phyloP scores from a whole-genome alignment of 2,113 vertebrate species.

The Leucoraja erinaceus region DNA sequence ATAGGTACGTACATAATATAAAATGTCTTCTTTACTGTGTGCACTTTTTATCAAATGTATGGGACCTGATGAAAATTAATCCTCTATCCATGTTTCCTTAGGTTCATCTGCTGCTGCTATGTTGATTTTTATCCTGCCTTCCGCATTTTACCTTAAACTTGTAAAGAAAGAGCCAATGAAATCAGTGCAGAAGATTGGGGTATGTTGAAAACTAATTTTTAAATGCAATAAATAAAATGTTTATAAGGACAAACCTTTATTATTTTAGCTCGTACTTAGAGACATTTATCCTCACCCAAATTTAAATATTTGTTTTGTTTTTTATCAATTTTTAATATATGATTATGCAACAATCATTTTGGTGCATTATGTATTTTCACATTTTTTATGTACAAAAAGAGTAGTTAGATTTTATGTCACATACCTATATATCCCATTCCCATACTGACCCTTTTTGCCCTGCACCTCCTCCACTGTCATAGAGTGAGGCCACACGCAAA shows the following conservation, averaged over 20 bases:
- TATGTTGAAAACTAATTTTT: conserved; percentile 51
- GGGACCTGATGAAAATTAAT: not conserved
- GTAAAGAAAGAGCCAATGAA: conserved; percentile 91
- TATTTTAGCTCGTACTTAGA: not conserved
- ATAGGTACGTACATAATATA: conserved; percentile 61
- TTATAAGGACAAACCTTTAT: not conserved
- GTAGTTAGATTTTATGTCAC: not conserved
- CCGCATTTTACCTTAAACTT: conserved; percentile 92
- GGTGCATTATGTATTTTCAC: not conserved
- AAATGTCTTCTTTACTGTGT: not conserved
- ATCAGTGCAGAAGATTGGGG: conserved; percentile 91
- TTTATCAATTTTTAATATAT: not conserved
- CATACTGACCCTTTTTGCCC: too few species aligned
- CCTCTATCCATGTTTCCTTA: conserved; percentile 44
- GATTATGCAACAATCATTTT: not conserved
- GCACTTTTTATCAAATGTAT: not conserved
- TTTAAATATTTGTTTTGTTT: not conserved
- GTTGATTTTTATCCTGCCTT: conserved; percentile 95
- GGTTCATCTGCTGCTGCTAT: conserved; percentile 91
- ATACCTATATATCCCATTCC: too few species aligned
- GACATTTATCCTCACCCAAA: too few species aligned
- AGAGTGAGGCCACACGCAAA: too few species aligned
- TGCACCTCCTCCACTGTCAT: too few species aligned
- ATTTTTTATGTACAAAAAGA: not conserved
- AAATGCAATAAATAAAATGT: not conserved